phyloP scores from a whole-genome alignment of 2,113 vertebrate genomes.

The Egretta garzetta region DNA sequence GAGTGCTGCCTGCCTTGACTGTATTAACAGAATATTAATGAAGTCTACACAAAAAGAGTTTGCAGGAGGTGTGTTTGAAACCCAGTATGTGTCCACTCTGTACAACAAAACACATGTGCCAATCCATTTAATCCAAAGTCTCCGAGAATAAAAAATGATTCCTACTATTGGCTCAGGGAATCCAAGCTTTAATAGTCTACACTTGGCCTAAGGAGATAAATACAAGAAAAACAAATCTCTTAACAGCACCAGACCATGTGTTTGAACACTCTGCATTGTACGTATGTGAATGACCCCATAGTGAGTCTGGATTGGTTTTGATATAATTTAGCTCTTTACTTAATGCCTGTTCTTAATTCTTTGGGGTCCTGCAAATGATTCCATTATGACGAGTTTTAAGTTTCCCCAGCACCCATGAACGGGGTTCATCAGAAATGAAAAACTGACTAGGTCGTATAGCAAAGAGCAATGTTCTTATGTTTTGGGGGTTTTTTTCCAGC shows the following conservation, averaged over 20 bases:
- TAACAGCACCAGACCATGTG: not conserved
- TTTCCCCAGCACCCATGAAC: not conserved
- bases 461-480: not conserved
- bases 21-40: not conserved
- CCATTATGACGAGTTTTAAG: not conserved
- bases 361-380: not conserved
- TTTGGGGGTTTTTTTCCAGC: not conserved
- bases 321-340: constrained; percentile 12
- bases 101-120: not conserved
- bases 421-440: not conserved
- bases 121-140: constrained; percentile 24
- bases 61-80: constrained; percentile 29
- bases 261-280: constrained; percentile 17
- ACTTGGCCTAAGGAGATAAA: constrained; percentile 31
- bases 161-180: not conserved
- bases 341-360: not conserved
- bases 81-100: constrained; percentile 4
- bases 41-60: constrained; percentile 11
- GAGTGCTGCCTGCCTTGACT: not conserved
- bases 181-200: not conserved
- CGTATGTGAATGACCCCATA: not conserved
- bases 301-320: not conserved
- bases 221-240: constrained; percentile 46
- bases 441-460: not conserved
- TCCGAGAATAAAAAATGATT: not conserved